Evolutionary conservation across 2,888 invertebrate species (phyloP).

Genomic region (Drosophila austrosaltans): DNA sequence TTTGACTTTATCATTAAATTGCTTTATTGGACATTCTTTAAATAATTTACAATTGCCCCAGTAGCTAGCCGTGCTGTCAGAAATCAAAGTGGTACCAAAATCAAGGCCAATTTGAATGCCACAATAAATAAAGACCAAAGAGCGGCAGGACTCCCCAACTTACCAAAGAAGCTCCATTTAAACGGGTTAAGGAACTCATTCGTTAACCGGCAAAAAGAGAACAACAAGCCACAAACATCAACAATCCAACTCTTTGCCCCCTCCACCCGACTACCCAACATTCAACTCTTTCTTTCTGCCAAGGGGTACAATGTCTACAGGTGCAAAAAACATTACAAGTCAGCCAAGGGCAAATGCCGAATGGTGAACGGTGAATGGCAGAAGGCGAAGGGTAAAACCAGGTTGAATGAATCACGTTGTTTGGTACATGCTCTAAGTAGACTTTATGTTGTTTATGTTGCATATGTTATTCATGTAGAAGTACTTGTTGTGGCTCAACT

Average conservation of each 20-base stretch:
- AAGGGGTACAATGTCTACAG: slow-evolving; percentile 24
- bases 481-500: slow-evolving; percentile 7
- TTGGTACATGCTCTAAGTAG: slow-evolving; percentile 21
- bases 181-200: slow-evolving; percentile 60
- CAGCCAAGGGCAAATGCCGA: background rate
- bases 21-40: slow-evolving; percentile 12
- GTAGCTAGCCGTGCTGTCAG: background rate
- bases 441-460: slow-evolving; percentile 37
- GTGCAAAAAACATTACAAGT: slow-evolving; percentile 28
- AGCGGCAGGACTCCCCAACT: too few species aligned
- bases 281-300: background rate
- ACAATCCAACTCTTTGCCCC: slow-evolving; percentile 13
- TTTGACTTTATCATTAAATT: slow-evolving; percentile 13
- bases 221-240: slow-evolving; percentile 39
- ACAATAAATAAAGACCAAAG: slow-evolving; percentile 29
- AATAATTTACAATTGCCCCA: slow-evolving; percentile 21
- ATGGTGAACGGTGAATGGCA: background rate
- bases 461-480: slow-evolving; percentile 28
- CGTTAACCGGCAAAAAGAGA: slow-evolving; percentile 47
- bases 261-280: background rate
- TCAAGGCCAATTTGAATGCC: slow-evolving; percentile 33
- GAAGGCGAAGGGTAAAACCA: slow-evolving; percentile 22
- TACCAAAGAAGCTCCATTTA: slow-evolving; percentile 1
- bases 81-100: background rate
- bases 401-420: slow-evolving; percentile 37